Base-by-base conservation (phyloP, 1,140 invertebrate species). In the Drosophila mayri region DNA sequence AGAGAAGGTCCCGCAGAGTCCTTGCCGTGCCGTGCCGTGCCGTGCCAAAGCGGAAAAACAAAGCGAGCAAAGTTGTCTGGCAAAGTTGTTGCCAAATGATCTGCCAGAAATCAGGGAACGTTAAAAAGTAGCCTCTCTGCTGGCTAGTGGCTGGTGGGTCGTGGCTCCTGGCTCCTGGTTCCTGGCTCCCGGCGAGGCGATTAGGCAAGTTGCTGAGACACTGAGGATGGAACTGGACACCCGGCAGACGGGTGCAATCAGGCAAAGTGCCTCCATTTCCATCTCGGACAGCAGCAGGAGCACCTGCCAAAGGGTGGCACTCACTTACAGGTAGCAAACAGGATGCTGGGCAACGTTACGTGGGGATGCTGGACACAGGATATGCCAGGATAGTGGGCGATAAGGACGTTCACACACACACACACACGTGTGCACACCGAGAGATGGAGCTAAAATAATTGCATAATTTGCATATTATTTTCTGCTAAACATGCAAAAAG, bases 401-500 rank as follows among this genome's bases (percentile, higher is more conserved):
- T 76, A 76, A 66, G 61, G 52, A 46, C 28, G 35, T 59, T 32
- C 37, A 25, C 43, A 64, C 14, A 79, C 49, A 49, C 49, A 49
- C 37, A 40, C 47, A 54, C 14, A 79, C 25, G 32, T 35, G 7
- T 35, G 38, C 61, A 44, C 40, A 61, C 38, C 40, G 7, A 79
- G 20, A 44, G 47, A 81, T 32, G 66, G 38, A 81, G 86, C 85
- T 84, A 88, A 88, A 88, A 88, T 88, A 88, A 88, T 88, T 88
- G 85, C 85, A 88, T 88, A 88, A 88, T 88, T 88, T 88, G 85
- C 85, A 88, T 88, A 88, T 88, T 88, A 88, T 88, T 88, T 88
- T 88, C 81, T 88, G 85, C 85, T 88, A 88, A 88, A 88, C 84
- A 90, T 85, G 84, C 84, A 88, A 88, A 87, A 88, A 88, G 84